phyloP scores from a whole-genome alignment of 2,888 invertebrate genomes.

The Rhorus exstirpatorius region DNA sequence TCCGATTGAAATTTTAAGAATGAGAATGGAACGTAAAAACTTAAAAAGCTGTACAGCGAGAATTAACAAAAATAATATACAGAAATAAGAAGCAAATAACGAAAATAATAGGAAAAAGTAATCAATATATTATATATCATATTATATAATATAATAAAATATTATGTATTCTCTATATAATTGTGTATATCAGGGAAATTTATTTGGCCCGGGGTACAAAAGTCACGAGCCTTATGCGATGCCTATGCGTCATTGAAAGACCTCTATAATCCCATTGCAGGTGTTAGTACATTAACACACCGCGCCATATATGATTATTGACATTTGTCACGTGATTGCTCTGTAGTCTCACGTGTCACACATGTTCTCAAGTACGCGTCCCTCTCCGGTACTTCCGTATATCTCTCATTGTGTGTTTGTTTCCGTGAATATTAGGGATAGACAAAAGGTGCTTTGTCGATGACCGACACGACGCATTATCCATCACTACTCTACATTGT shows the following conservation, averaged over 20 bases:
- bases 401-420: constrained; percentile 16
- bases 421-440: constrained; percentile 9
- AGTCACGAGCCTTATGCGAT: constrained; percentile 4
- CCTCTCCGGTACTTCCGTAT: neutral
- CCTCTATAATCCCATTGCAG: constrained; percentile 62
- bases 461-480: neutral
- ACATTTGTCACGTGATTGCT: constrained; percentile 48
- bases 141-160: no score
- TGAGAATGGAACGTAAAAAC: no score
- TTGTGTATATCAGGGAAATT: no score
- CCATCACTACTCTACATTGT: neutral
- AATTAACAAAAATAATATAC: no score
- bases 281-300: constrained; percentile 32
- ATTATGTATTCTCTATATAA: no score
- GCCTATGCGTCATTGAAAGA: constrained; percentile 57
- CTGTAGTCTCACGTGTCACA: constrained; percentile 31
- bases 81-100: no score
- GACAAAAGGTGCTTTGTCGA: constrained; percentile 12
- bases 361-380: constrained; percentile 16
- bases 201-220: neutral
- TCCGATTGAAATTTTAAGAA: no score
- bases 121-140: no score
- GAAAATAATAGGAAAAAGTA: no score
- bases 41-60: no score
- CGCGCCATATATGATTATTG: constrained; percentile 36